Evolutionary conservation across 1,140 invertebrate genomes (phyloP), one percentile per base, ranked within the genome.

Genomic region (Vanessa tameamea): DNA sequence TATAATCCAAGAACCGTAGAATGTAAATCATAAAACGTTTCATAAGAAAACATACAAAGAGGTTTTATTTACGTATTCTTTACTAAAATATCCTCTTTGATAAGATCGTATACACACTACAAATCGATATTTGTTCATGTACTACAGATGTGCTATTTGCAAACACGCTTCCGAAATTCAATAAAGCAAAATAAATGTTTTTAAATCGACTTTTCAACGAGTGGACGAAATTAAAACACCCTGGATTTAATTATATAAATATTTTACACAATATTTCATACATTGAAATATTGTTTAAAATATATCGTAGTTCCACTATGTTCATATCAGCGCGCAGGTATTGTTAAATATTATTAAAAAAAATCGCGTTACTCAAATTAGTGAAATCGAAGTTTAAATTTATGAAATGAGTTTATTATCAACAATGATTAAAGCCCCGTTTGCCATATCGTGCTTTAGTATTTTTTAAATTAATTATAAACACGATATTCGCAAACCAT

Each of bases 191-290:
- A 20, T 20, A 20, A 20, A 61, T 61, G n/a, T 15, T 37, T 61
- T 61, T 31, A 37, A 61, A 53, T 57, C 20, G 16, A 31, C 31
- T 37, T 43, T 61, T 61, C 23, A 61, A 12, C 23, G 26, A 61
- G 14, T 14, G 6, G 37, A 61, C 37, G 31, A 31, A 61, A 61
- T 61, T 61, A 61, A 61, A 37, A 37, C 16, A 61, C 3, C 5
- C 20, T 57, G 12, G 6, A 13, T 26, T 55, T 11, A 67, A 57
- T 53, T 47, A 53, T 55, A 55, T 20, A 55, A 14, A 51, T 57
- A 55, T 55, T 55, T 37, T 37, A 55, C n/a, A n/a, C 20, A 20
- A 51, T 23, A 67, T 53, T 67, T 53, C 48, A 66, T 53, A 23
- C 15, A 26, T n/a, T n/a, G n/a, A n/a, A 23, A 11, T 31, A 15